Percentiles rank a stretch among this genome's conserved stretches.
These are phyloP conservation scores for Prietella phreatophila DNA, from an alignment of 2,113 vertebrate species.

Conservation along the genomic window DNA sequence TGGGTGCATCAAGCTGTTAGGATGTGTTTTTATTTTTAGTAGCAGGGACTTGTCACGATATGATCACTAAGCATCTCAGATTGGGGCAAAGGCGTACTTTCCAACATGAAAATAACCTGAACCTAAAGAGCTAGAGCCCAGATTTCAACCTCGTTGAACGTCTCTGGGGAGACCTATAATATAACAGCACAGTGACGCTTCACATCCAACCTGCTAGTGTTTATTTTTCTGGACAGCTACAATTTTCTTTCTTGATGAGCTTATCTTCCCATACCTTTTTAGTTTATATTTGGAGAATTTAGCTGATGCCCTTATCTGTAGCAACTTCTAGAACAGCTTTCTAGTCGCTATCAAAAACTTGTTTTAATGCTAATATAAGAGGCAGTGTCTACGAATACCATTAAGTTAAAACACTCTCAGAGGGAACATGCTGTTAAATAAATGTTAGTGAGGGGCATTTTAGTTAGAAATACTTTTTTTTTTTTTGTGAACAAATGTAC, in stretches of 20 bases:
- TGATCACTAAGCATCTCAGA: background rate
- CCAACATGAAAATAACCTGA: background rate
- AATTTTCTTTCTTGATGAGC: background rate
- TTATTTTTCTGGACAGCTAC: background rate
- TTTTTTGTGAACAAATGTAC: too few species aligned
- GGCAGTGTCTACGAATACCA: too few species aligned
- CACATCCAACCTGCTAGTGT: background rate
- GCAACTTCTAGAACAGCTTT: background rate
- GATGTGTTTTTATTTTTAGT: background rate
- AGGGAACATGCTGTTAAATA: too few species aligned
- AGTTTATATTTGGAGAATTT: background rate
- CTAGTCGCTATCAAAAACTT: background rate
- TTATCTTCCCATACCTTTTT: background rate
- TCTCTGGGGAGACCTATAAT: background rate
- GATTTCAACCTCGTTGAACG: too few species aligned
- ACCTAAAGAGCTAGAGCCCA: background rate
- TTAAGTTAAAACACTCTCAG: too few species aligned
- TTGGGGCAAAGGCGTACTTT: background rate
- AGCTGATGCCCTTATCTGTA: background rate
- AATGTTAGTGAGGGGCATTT: too few species aligned
- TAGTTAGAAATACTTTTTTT: too few species aligned
- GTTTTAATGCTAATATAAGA: too few species aligned
- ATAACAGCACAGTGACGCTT: background rate
- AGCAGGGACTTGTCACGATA: background rate
- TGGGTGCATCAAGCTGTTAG: background rate